These are phyloP conservation scores for Zeugodacus cucurbitae DNA, from an alignment of 1,140 invertebrate species.

Conservation along the genomic window DNA sequence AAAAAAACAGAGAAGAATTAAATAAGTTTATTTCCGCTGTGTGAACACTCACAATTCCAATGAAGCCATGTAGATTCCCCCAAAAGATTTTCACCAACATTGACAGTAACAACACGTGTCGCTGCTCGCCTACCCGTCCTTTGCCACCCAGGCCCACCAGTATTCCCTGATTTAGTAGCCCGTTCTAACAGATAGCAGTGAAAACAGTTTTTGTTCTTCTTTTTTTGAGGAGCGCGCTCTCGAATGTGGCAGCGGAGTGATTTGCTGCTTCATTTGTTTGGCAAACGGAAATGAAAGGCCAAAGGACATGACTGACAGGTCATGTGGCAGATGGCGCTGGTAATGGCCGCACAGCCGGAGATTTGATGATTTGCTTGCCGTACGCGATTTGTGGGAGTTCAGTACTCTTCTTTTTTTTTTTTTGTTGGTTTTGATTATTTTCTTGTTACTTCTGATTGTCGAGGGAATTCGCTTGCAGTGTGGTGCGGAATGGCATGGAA, in stretches of 20 bases:
- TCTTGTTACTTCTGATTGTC: background rate
- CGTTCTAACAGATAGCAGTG: background rate
- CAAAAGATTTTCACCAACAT: background rate
- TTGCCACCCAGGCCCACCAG: background rate
- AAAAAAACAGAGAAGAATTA: background rate
- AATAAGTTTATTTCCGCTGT: background rate
- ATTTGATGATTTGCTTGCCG: background rate
- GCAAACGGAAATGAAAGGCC: background rate
- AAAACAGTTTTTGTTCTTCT: background rate
- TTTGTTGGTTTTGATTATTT: background rate
- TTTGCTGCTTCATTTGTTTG: constrained; percentile 11
- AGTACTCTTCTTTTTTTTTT: background rate
- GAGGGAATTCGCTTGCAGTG: too few relatives aligned
- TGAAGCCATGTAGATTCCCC: background rate
- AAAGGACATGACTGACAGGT: constrained; percentile 5
- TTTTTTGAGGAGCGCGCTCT: background rate
- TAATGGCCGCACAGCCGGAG: background rate
- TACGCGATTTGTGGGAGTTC: background rate
- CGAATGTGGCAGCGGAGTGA: background rate
- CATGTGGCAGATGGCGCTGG: constrained; percentile 3
- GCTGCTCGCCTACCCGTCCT: too few relatives aligned
- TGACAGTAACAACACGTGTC: background rate
- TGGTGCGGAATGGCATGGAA: too few relatives aligned
- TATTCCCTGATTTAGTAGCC: background rate
- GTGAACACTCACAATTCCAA: background rate